A percentile compares a stretch with the other conserved stretches of the same genome.
Evolutionary conservation across 2,797 vertebrate genomes (phyloP).

Genomic region (Halcyon chelicuti): DNA sequence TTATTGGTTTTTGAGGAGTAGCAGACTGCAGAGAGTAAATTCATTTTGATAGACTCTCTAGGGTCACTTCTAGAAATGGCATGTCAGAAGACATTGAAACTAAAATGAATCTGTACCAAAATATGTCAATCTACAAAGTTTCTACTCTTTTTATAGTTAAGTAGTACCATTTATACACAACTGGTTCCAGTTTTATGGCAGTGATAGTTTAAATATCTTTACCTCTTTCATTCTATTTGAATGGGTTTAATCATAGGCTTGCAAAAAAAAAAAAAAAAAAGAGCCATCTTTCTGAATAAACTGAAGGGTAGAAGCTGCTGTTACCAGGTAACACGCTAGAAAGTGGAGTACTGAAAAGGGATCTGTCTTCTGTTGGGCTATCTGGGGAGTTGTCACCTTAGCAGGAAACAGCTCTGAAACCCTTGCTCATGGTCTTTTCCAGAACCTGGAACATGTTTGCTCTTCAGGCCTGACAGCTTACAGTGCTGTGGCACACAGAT

Average conservation of each 20-base stretch:
- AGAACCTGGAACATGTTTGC: neutral
- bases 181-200: neutral
- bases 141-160: neutral
- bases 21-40: neutral
- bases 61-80: neutral
- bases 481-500: neutral
- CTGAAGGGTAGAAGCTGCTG: neutral
- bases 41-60: neutral
- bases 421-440: neutral
- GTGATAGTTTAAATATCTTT: neutral
- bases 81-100: neutral
- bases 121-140: neutral
- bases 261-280: neutral
- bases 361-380: neutral
- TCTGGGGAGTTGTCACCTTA: neutral
- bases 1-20: neutral
- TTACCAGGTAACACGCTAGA: neutral
- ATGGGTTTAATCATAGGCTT: neutral
- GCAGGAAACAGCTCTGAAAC: neutral
- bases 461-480: neutral
- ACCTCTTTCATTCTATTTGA: neutral
- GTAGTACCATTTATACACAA: neutral
- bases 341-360: neutral
- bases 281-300: neutral
- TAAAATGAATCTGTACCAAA: neutral